phyloP scores from a whole-genome alignment of 1,140 invertebrate genomes.

The Hesperophylax magnus region DNA sequence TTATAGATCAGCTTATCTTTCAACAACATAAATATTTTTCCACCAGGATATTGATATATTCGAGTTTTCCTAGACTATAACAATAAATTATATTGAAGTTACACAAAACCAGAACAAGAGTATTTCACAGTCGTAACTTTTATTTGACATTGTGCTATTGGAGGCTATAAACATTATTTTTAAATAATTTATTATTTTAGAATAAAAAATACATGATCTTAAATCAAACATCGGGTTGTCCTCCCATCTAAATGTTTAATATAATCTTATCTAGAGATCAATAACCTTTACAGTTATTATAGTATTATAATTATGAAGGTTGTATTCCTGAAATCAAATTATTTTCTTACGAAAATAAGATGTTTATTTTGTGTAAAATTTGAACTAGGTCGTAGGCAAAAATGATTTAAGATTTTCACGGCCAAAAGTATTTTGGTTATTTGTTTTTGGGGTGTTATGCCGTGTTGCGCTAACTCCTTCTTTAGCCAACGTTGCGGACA shows the following conservation, averaged over 20 bases:
- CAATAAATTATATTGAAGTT: slow-evolving; percentile 21
- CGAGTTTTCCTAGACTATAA: background rate
- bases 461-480: too few relatives aligned
- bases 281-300: too few relatives aligned
- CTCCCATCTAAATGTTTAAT: background rate
- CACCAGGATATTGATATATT: background rate
- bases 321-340: too few relatives aligned
- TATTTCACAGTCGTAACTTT: slow-evolving; percentile 5
- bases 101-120: background rate
- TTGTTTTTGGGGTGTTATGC: too few relatives aligned
- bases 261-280: background rate
- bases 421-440: too few relatives aligned
- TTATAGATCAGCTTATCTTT: background rate
- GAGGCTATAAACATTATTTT: background rate
- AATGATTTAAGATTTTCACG: too few relatives aligned
- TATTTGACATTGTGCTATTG: background rate
- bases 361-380: too few relatives aligned
- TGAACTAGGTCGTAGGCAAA: too few relatives aligned
- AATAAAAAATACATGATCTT: background rate
- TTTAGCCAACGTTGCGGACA: too few relatives aligned
- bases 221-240: background rate
- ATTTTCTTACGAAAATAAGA: too few relatives aligned
- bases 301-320: too few relatives aligned
- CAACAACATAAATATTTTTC: background rate
- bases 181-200: too few relatives aligned